Evolutionary conservation across 2,113 vertebrate species (phyloP).

Genomic region (Scalopus aquaticus): DNA sequence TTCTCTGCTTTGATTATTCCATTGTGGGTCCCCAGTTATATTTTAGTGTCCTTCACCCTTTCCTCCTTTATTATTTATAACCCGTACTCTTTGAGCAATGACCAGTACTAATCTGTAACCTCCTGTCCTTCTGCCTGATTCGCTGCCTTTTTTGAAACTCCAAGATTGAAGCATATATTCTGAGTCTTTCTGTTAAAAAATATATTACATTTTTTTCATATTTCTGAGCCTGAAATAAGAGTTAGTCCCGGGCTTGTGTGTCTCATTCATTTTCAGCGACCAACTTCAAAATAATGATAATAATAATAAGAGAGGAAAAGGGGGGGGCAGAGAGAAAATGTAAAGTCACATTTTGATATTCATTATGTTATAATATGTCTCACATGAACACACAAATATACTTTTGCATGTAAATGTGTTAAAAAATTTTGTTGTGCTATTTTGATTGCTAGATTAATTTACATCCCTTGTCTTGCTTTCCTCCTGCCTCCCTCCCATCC

Average conservation of each 20-base stretch:
- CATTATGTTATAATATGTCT: constrained; percentile 71
- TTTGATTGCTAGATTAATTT: constrained; percentile 69
- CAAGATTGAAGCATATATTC: constrained; percentile 93
- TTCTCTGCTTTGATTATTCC: constrained; percentile 95
- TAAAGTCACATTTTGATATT: constrained; percentile 72
- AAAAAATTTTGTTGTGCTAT: constrained; percentile 54
- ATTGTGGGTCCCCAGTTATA: constrained; percentile 91
- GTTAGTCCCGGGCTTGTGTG: constrained; percentile 84
- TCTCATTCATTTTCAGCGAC: constrained; percentile 87
- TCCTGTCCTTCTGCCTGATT: constrained; percentile 99
- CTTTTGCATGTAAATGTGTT: background rate
- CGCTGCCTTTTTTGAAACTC: constrained; percentile 95
- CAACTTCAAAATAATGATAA: constrained; percentile 70
- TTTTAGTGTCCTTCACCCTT: constrained; percentile 94
- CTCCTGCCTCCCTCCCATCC: background rate
- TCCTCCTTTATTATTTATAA: constrained; percentile 99
- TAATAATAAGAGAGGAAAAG: background rate
- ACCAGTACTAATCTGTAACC: constrained; percentile 99
- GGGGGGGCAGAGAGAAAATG: background rate
- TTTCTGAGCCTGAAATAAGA: constrained; percentile 91
- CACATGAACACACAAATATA: background rate
- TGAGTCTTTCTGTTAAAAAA: constrained; percentile 88
- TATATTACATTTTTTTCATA: constrained; percentile 90
- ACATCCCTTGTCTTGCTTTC: background rate
- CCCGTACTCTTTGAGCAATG: constrained; percentile 97